These are phyloP conservation scores for Dorcus hopei DNA, from an alignment of 2,888 invertebrate species.

Conservation along the genomic window DNA sequence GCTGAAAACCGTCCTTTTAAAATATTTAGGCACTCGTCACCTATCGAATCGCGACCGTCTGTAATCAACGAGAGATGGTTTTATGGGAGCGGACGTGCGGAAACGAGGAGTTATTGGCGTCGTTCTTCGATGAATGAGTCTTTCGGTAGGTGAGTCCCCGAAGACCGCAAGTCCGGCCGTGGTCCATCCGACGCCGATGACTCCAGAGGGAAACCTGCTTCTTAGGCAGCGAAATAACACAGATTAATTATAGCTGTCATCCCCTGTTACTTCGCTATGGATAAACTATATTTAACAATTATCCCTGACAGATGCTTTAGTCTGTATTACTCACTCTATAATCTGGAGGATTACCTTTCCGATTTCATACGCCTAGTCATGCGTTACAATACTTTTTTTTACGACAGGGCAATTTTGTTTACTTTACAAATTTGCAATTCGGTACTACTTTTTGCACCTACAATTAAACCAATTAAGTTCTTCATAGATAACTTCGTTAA, in stretches of 20 bases:
- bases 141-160: slow-evolving; percentile 29
- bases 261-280: slow-evolving; percentile 48
- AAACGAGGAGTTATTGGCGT: slow-evolving; percentile 26
- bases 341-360: too few species aligned
- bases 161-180: slow-evolving; percentile 30
- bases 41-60: background rate
- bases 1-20: slow-evolving; percentile 10
- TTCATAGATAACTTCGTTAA: too few species aligned
- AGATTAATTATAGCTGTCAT: slow-evolving; percentile 52
- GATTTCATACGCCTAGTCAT: too few species aligned
- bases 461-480: too few species aligned
- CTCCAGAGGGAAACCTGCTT: slow-evolving; percentile 45
- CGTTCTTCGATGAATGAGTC: slow-evolving; percentile 28
- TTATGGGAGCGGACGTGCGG: slow-evolving; percentile 19
- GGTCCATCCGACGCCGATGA: slow-evolving; percentile 38
- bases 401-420: too few species aligned
- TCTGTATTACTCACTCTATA: slow-evolving; percentile 22
- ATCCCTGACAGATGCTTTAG: slow-evolving; percentile 46
- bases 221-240: slow-evolving; percentile 48
- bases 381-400: too few species aligned
- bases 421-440: too few species aligned
- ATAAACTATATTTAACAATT: slow-evolving; percentile 52
- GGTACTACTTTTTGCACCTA: too few species aligned
- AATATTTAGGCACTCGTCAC: slow-evolving; percentile 12
- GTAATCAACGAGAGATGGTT: background rate